Base-by-base conservation (phyloP, 1,140 invertebrate species). In the Mamestra configurata region DNA sequence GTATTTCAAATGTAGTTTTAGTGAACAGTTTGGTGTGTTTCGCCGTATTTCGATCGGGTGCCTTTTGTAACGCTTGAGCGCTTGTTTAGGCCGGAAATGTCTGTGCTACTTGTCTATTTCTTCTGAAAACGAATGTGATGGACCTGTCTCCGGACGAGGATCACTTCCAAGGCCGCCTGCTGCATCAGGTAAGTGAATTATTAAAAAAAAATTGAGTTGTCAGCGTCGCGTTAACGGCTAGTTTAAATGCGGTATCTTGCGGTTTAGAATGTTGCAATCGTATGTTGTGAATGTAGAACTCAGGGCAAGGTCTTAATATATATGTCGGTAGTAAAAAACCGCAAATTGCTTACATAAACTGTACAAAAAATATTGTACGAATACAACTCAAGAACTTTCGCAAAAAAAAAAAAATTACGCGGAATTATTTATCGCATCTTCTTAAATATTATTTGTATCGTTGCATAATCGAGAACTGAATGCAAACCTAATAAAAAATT, bases 121-220 rank as follows among this genome's bases (percentile, higher is more conserved):
- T n/a, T 82, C 73, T 79, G 68, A 77, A 83, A 82, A 46, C 43
- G 0, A 55, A 27, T 59, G 83, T 77, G 85, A 95, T 97, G 93
- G 96, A 97, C 89, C 96, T 96, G 55, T 97, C 96, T 27, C 97
- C 97, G 3, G 97, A 97, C 86, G 97, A 97, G 82, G 97, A 98
- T 89, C 97, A 98, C 90, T 98, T 98, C 91, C 97, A 97, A 79
- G 97, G 97, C 7, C 96, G 97, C 71, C 89, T 98, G 15, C 90
- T 98, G 22, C 97, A 98, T 84, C 97, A 98, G 95, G 97, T 97
- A 92, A 85, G 82, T 68, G 10, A 31, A 31, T 37, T 66, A 49
- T 40, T 10, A 0, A 0, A n/a, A 51, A 68, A 53, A 77, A 68
- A 0, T 53, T 11, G 0, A 2, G 10, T 13, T 31, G 15, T 1